Evolutionary conservation across 2,888 invertebrate species (phyloP), one percentile per base, ranked within the genome.

Genomic region (Sturmia bella): DNA sequence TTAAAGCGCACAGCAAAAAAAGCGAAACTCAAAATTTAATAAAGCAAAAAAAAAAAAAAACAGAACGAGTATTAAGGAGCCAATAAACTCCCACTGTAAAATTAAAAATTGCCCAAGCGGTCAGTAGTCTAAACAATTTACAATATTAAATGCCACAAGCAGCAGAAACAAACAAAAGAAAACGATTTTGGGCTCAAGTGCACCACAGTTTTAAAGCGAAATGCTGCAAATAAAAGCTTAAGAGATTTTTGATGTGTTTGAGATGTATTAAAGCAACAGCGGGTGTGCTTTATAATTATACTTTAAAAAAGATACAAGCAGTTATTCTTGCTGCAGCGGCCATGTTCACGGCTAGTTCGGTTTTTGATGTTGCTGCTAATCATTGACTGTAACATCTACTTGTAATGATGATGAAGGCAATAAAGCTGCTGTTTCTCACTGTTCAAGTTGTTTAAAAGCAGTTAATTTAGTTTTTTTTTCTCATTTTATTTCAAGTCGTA

Each of bases 221-320:
- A 21, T 15, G 4, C 11, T 27, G 12, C 45, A 64, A 39, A 24
- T 41, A 41, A 32, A 64, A 69, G 45, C 48, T 69, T 64, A 70
- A 69, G 39, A 50, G 52, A 50, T 59, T 61, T n/a, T 76, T 76
- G 50, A 73, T 73, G 68, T 69, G 72, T 66, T 76, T 73, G 68
- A 56, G 63, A 41, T 43, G 57, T 41, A 80, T 80, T 77, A 83
- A 81, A 81, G 52, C 81, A 83, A 74, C 84, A 84, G 84, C 84
- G 83, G 84, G 84, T 79, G 84, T 83, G 76, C 83, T 76, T 52
- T 45, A 70, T 83, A 84, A 84, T 84, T 83, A 78, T 70, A 77
- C 70, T 61, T 70, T 43, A 41, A 54, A 75, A 32, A 56, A 66
- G 39, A 68, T 43, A 50, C 41, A 32, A 32, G 41, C 76, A 56